phyloP scores from a whole-genome alignment of 2,888 invertebrate species.

The Thymelicus lineola region DNA sequence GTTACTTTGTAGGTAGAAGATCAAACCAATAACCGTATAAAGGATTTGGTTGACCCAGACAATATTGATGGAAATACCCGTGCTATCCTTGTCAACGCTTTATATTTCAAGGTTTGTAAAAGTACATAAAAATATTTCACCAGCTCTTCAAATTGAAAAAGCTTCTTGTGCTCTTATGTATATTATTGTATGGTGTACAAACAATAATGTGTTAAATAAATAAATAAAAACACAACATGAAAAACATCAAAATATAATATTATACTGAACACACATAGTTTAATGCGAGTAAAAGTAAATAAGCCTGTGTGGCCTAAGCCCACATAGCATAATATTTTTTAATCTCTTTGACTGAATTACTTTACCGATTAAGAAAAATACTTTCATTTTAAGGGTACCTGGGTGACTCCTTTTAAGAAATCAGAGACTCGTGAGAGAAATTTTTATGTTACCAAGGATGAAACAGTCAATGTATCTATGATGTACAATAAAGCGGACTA shows the following conservation, averaged over 20 bases:
- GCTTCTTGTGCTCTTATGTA: no score
- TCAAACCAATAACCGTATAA: conserved; percentile 72
- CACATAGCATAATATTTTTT: no score
- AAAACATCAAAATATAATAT: no score
- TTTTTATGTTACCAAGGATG: conserved; percentile 86
- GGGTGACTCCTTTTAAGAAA: conserved; percentile 87
- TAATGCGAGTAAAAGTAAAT: no score
- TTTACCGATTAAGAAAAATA: neutral
- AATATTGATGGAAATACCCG: conserved; percentile 81
- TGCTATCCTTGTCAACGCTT: conserved; percentile 91
- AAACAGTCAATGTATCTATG: conserved; percentile 86
- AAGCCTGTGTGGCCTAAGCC: no score
- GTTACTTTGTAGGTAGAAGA: conserved; percentile 67
- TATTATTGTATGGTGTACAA: no score
- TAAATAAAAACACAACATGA: no score
- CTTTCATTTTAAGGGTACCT: conserved; percentile 79
- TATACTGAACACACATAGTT: no score
- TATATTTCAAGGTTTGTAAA: conserved; percentile 90
- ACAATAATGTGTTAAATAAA: no score
- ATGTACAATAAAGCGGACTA: conserved; percentile 86
- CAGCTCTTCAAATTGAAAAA: neutral
- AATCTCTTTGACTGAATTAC: neutral
- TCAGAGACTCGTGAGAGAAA: conserved; percentile 80
- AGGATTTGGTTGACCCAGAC: conserved; percentile 84
- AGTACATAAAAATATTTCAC: neutral